Base-by-base conservation (phyloP, 2,797 vertebrate species). In the Choloepus didactylus region DNA sequence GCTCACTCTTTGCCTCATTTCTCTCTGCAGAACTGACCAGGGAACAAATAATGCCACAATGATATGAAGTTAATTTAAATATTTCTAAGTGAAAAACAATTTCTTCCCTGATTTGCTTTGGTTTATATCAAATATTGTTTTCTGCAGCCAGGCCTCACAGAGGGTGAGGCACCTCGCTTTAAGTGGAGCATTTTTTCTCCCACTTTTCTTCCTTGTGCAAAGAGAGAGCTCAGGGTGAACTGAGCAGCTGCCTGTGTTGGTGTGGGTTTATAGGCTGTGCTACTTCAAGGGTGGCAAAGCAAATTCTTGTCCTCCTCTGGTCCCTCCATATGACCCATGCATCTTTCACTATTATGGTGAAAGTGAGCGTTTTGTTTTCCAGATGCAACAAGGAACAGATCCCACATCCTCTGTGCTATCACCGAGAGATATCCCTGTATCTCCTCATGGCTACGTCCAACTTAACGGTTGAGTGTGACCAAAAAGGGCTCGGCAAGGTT, bases 81-180 rank as follows among this genome's bases (percentile, higher is more conserved):
- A 60, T 85, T 84, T 70, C 60, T 56, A 76, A 81, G 56, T 54
- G 41, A 88, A 70, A 93, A 69, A 93, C 60, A 73, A 59, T 56
- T 35, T 79, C 44, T 88, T 88, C 84, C 66, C 69, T 94, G 49
- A 46, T 89, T 76, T 89, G 82, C 18, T 92, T 93, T 93, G 46
- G 5, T 67, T 76, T 25, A 21, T 76, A 56, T 79, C 72, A 87
- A 81, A 64, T 27, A 29, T 2, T 38, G 18, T 82, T 49, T 70
- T 75, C 29, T 3, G 73, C 46, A 72, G 21, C 35, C 38, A 64
- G 60, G 62, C 5, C 8, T 62, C 49, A 84, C 2, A 73, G 46
- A 87, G 87, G 88, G 16, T 18, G 29, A 76, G 29, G 72, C 23
- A 27, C 6, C 2, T 3, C 4, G 46, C 2, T 82, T n/a, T 29